A percentile compares a stretch with the other conserved stretches of the same genome.
Evolutionary conservation across 1,140 invertebrate genomes (phyloP).

Genomic region (Drosophila lowei): DNA sequence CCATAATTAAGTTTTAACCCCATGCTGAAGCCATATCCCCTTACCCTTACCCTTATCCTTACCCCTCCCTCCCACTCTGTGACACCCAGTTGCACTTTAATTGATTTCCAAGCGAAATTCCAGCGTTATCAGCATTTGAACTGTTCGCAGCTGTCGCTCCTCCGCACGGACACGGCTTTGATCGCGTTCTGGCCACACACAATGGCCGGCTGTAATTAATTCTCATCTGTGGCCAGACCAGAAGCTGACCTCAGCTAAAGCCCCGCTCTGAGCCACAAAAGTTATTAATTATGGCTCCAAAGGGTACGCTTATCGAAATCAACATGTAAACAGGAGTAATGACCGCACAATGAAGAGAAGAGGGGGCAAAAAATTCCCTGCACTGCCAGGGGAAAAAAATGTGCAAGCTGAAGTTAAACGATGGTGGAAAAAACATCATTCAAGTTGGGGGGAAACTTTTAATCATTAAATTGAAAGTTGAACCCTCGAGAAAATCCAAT

Average conservation of each 20-base stretch:
- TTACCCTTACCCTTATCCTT: neutral
- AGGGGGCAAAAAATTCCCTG: neutral
- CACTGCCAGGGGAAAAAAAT: too few relatives aligned
- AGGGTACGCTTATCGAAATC: conserved; percentile 35
- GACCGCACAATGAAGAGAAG: neutral
- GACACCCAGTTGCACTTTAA: conserved; percentile 55
- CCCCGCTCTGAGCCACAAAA: conserved; percentile 8
- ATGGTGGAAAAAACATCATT: neutral
- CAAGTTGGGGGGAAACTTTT: conserved; percentile 7
- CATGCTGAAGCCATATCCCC: conserved; percentile 14
- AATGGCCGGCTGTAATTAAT: too few relatives aligned
- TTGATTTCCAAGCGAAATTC: conserved; percentile 54
- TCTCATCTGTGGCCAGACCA: neutral
- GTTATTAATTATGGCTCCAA: conserved; percentile 36
- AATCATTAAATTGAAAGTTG: conserved; percentile 25
- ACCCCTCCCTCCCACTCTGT: neutral
- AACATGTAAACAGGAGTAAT: conserved; percentile 41
- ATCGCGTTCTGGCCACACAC: too few relatives aligned
- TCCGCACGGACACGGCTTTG: too few relatives aligned
- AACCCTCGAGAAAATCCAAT: conserved; percentile 21
- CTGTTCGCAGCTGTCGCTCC: conserved; percentile 54
- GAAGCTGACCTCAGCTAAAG: neutral
- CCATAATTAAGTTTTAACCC: conserved; percentile 75
- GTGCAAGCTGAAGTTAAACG: too few relatives aligned
- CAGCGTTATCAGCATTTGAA: conserved; percentile 64